Conservation (phyloP, 2,797 vertebrate species). For the Ispidina picta region DNA sequence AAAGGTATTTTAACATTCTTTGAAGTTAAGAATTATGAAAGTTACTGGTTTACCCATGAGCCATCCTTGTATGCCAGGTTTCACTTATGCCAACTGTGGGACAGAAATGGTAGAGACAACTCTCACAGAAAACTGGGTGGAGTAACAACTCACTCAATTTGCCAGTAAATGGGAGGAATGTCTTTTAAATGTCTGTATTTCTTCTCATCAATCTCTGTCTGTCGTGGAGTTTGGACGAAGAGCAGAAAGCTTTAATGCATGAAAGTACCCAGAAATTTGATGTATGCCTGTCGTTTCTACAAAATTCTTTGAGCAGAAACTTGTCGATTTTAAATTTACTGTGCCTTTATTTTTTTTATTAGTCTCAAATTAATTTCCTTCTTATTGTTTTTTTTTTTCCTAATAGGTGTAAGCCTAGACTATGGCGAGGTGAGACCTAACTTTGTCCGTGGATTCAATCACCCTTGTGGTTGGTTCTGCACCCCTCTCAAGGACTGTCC, state of each 20-base stretch:
- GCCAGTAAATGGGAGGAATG: neutral
- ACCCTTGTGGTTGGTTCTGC: slow-evolving; percentile 89
- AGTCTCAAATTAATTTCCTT: neutral
- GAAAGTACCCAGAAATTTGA: neutral
- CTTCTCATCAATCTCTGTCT: neutral
- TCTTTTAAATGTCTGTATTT: neutral
- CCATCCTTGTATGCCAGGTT: neutral
- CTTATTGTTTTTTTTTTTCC: slow-evolving; percentile 11
- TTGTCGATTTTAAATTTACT: neutral
- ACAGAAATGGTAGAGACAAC: neutral
- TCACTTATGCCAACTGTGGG: rapidly evolving
- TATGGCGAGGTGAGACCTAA: slow-evolving; percentile 72
- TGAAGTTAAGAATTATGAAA: neutral
- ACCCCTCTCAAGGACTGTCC: slow-evolving; percentile 75
- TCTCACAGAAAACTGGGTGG: neutral
- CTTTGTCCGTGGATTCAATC: slow-evolving; percentile 85
- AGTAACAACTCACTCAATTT: neutral
- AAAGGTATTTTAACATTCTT: neutral
- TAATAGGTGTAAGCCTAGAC: slow-evolving; percentile 81
- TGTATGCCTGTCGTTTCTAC: neutral
- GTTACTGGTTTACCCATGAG: neutral
- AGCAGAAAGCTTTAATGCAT: neutral
- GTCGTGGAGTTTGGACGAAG: neutral
- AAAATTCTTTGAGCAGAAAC: neutral
- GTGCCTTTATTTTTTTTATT: neutral